Evolutionary conservation across 2,888 invertebrate species (phyloP).

Genomic region (Corythucha ciliata): DNA sequence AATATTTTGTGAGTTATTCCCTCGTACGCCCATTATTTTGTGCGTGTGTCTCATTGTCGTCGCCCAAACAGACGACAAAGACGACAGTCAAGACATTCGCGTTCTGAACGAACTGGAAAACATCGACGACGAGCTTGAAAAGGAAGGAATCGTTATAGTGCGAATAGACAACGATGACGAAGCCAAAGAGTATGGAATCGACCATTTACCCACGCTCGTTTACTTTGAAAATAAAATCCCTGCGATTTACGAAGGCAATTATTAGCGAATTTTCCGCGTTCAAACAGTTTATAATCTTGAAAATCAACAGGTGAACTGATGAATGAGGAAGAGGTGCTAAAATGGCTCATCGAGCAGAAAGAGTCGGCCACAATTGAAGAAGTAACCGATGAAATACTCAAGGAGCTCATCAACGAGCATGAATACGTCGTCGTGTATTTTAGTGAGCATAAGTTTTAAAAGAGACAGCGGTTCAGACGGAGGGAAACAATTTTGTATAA

Average conservation of each 20-base stretch:
- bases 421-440: slow-evolving; percentile 92
- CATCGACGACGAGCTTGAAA: slow-evolving; percentile 83
- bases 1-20: slow-evolving; percentile 69
- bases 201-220: slow-evolving; percentile 73
- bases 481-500: background rate
- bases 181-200: slow-evolving; percentile 83
- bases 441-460: slow-evolving; percentile 51
- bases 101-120: slow-evolving; percentile 83
- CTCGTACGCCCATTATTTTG: background rate
- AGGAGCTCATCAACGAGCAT: slow-evolving; percentile 75
- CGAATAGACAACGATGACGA: slow-evolving; percentile 82
- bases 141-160: slow-evolving; percentile 81
- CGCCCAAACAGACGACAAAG: slow-evolving; percentile 85
- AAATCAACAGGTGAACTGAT: slow-evolving; percentile 57
- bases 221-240: slow-evolving; percentile 90
- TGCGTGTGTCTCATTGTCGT: no score
- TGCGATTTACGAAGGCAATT: slow-evolving; percentile 68
- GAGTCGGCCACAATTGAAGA: slow-evolving; percentile 86
- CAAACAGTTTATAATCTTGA: background rate
- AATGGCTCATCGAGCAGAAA: slow-evolving; percentile 80
- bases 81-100: slow-evolving; percentile 79
- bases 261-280: background rate
- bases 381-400: slow-evolving; percentile 82
- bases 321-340: slow-evolving; percentile 84
- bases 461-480: background rate